Evolutionary conservation across 2,888 invertebrate species (phyloP).

Genomic region (Schizaphis graminum): DNA sequence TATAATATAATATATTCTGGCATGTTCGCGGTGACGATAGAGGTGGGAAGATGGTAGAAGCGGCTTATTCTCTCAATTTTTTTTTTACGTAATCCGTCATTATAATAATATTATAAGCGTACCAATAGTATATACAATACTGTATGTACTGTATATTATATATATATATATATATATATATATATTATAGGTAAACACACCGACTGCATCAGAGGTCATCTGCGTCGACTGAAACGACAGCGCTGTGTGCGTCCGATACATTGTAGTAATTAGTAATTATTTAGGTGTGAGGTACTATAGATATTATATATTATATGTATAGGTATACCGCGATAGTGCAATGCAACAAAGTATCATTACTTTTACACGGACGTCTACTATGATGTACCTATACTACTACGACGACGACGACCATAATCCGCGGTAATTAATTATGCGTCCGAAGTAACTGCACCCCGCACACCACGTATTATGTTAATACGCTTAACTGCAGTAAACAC

Average conservation of each 20-base stretch:
- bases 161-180: not conserved
- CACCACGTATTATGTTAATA: not conserved
- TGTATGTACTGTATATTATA: not conserved
- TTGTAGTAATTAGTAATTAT: slow-evolving; percentile 27
- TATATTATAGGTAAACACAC: not conserved
- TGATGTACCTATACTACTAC: not conserved
- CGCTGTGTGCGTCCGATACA: not conserved
- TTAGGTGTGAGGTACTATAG: not conserved
- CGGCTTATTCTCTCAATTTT: not conserved
- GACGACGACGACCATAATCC: not conserved
- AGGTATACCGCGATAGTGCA: not conserved
- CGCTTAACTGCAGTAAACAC: not conserved
- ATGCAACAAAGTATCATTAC: slow-evolving; percentile 1
- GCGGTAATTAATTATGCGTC: slow-evolving; percentile 10
- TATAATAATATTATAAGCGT: not conserved
- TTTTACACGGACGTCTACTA: not conserved
- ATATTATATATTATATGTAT: not conserved
- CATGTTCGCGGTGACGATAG: not conserved
- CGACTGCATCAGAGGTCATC: slow-evolving; percentile 9
- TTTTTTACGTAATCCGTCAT: slow-evolving; percentile 19
- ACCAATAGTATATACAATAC: not conserved
- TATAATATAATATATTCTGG: not conserved
- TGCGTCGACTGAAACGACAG: not conserved
- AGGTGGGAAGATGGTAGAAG: not conserved
- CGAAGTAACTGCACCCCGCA: not conserved